phyloP scores from a whole-genome alignment of 2,113 vertebrate species.

The Arizona elegans region DNA sequence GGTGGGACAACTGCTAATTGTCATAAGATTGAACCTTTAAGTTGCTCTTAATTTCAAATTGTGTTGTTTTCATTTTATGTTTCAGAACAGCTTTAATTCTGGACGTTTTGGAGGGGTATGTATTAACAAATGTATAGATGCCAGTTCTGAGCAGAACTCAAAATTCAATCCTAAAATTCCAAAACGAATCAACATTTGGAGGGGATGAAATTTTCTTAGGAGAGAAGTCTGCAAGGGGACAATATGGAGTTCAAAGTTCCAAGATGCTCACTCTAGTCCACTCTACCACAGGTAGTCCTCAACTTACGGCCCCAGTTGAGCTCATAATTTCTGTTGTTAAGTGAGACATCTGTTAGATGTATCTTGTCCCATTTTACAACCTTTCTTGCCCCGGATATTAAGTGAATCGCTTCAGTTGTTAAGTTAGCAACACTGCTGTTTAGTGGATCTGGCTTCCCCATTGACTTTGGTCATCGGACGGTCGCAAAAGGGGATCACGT shows the following conservation, averaged over 20 bases:
- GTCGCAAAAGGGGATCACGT: too few relatives aligned
- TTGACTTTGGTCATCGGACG: too few relatives aligned
- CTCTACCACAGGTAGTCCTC: background rate
- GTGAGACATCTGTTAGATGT: too few relatives aligned
- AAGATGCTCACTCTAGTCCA: background rate
- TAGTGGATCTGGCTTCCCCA: too few relatives aligned
- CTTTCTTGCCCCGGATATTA: too few relatives aligned
- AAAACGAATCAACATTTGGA: background rate
- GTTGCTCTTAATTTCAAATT: background rate
- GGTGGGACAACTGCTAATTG: background rate
- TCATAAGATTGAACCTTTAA: background rate
- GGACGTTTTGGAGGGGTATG: background rate
- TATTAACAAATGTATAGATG: background rate
- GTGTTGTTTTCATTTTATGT: background rate
- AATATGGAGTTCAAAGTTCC: background rate
- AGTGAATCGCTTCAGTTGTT: too few relatives aligned
- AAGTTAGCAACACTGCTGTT: too few relatives aligned
- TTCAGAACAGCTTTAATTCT: background rate
- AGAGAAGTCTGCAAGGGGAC: background rate
- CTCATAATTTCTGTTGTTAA: too few relatives aligned
- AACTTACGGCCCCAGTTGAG: too few relatives aligned
- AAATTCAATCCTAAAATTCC: background rate
- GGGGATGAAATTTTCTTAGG: background rate
- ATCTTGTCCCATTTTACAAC: too few relatives aligned
- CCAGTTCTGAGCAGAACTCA: background rate